Evolutionary conservation across 2,888 invertebrate genomes (phyloP).

Genomic region (Ophion slaviceki): DNA sequence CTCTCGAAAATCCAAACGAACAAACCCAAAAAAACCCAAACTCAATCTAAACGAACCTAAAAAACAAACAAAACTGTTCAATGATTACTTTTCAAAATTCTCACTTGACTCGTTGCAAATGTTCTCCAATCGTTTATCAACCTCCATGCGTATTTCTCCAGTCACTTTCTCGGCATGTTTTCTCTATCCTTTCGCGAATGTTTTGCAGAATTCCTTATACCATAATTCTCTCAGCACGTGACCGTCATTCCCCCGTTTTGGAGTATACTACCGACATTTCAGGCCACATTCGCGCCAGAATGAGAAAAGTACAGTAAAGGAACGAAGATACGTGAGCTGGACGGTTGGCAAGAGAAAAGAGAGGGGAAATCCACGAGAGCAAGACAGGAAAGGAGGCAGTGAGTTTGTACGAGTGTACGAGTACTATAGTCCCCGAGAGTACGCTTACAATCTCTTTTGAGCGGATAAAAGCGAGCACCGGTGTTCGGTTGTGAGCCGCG

Average conservation of each 20-base stretch:
- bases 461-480: conserved; percentile 9
- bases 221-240: neutral
- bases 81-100: too few species aligned
- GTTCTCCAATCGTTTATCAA: neutral
- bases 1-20: too few species aligned
- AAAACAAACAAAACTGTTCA: too few species aligned
- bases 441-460: conserved; percentile 36
- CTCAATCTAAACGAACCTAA: too few species aligned
- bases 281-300: conserved; percentile 42
- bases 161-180: neutral
- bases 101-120: neutral
- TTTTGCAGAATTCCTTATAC: conserved; percentile 4
- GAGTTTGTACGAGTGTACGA: neutral
- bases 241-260: conserved; percentile 21
- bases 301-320: conserved; percentile 21
- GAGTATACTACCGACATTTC: conserved; percentile 41
- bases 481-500: conserved; percentile 15
- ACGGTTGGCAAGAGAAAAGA: neutral
- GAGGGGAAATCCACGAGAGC: neutral
- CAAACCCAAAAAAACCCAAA: too few species aligned
- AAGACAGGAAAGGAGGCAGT: conserved; percentile 13
- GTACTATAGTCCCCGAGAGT: conserved; percentile 10
- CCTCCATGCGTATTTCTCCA: neutral
- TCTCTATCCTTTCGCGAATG: neutral
- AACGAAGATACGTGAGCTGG: neutral